Evolutionary conservation across 1,140 invertebrate genomes (phyloP), one percentile per base, ranked within the genome.

Genomic region (Rhopalosiphum padi): DNA sequence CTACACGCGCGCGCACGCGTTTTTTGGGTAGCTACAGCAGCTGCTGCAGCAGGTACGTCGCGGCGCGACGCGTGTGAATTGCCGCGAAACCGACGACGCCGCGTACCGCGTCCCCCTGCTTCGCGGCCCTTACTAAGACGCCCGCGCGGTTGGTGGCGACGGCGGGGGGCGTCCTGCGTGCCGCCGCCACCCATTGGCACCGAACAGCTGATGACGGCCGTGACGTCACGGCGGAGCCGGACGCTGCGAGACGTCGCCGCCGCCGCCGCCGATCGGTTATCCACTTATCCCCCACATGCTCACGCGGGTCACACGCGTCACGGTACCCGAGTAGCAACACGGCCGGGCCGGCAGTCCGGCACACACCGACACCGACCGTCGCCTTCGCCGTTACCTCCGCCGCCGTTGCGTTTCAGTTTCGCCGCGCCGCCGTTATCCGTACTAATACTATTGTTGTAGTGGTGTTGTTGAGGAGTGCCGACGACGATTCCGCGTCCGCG

Each of bases 171-270:
- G 88, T 89, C 37, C 46, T 88, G 48, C 46, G 86, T 43, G 43
- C 41, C 25, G 35, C 25, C 51, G 41, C n/a, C 90, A 46, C 43
- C 90, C 68, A 37, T 82, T 83, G 68, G 43, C 68, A 21, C 68
- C 3, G 90, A 92, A 92, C 90, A 92, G 90, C 90, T 92, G 90
- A 92, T 21, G 35, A 92, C 41, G 9, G 22, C 46, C 90, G 90
- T 92, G 90, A 92, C 90, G 90, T 92, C 90, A 92, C 77, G 90
- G 23, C 85, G 37, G 85, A 55, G 90, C 21, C 41, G 90, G 68
- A 77, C 60, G 41, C 68, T 77, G 60, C 30, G 90, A 92, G n/a
- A 83, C 43, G n/a, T 15, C 41, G 41, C 18, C 68, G n/a, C 60
- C 60, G 22, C n/a, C 90, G 30, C 90, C 55, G 37, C 68, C 90